Conservation (phyloP, 2,888 invertebrate genomes). For the Prosapia bicincta region DNA sequence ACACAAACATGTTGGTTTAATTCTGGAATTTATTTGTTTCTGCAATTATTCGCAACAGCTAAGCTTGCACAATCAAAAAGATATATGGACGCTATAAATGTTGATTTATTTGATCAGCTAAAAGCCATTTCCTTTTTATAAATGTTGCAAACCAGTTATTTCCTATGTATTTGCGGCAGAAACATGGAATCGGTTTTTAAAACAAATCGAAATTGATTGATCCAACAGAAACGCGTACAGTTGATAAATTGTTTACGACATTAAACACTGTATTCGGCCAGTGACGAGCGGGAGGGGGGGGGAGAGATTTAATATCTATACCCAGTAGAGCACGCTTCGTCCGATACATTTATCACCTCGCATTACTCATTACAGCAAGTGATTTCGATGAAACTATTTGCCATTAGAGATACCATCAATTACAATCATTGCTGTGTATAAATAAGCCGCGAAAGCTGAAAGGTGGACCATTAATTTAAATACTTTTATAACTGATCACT, state of each 20-base stretch:
- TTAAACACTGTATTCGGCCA: too few relatives aligned
- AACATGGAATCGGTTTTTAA: not conserved
- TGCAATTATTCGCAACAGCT: not conserved
- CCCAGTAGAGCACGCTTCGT: not conserved
- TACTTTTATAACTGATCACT: not conserved
- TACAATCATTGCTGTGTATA: not conserved
- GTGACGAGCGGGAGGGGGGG: not conserved
- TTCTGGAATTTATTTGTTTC: not conserved
- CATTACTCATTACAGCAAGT: not conserved
- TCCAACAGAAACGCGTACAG: not conserved
- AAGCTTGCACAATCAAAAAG: not conserved
- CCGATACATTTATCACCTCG: not conserved
- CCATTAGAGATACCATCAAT: not conserved
- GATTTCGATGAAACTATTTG: not conserved
- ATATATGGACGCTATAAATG: not conserved
- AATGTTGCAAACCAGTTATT: not conserved
- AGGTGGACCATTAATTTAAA: not conserved
- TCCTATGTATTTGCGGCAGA: not conserved
- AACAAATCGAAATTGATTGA: conserved; percentile 2
- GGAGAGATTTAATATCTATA: not conserved
- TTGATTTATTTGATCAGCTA: not conserved
- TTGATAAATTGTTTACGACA: not conserved
- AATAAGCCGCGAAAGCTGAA: not conserved
- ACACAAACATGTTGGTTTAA: not conserved
- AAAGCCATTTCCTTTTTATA: not conserved